Evolutionary conservation across 2,888 invertebrate species (phyloP), one percentile per base, ranked within the genome.

Genomic region (Drosophila ustulata): DNA sequence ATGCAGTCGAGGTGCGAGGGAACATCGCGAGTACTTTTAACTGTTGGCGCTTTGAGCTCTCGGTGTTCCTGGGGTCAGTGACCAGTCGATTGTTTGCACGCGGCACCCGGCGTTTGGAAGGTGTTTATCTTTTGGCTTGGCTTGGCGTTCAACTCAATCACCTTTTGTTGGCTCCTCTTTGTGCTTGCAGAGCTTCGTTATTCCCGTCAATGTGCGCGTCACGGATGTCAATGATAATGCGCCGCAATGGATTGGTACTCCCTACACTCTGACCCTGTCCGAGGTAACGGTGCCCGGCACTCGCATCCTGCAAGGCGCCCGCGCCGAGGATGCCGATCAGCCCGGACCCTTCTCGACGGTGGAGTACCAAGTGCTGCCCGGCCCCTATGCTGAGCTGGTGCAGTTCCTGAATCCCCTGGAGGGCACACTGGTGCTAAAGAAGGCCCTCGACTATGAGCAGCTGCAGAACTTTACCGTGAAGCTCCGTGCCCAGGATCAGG

Each of bases 161-260:
- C 46, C 30, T 39, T 37, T 37, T 39, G 47, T 30, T 49, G 11
- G 52, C 63, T 55, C 49, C 55, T 55, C 51, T 39, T 32, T 49
- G 53, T 41, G n/a, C 46, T 74, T 55, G 6, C 82, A 92, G 91
- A 92, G 92, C 68, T 93, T 92, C 74, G 92, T 92, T 8, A 87
- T 92, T 34, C 93, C 93, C 8, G 93, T 92, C 13, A 92, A 92
- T 79, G 91, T 92, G 56, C 94, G 97, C 80, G 97, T 98, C 66
- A 97, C 96, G 78, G 98, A 98, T 92, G 97, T 96, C 70, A 98
- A 98, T 92, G 98, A 98, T 93, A 97, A 98, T 93, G 96, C 97
- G 7, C 97, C 97, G 0, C 94, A 94, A 88, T 97, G 97, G 94
- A 93, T 94, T 67, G 96, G 96, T 76, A 96, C 96, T 1, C 97